phyloP scores from a whole-genome alignment of 37 sponge, comb jelly and placozoan species.

The Cliona cf. orientalis region DNA sequence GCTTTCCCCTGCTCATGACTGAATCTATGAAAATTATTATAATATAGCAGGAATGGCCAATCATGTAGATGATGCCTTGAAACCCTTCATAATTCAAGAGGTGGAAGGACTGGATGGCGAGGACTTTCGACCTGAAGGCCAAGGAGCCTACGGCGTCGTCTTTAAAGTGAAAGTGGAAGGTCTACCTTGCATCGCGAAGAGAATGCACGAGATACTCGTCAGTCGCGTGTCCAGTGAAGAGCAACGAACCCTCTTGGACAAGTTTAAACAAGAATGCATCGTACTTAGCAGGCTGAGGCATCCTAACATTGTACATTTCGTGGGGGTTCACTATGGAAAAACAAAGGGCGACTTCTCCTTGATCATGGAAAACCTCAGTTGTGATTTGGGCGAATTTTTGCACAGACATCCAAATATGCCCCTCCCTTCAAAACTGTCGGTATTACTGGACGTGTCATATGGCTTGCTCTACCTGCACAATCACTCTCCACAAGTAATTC shows the following conservation, averaged over 20 bases:
- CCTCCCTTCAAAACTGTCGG: slow-evolving; percentile 16
- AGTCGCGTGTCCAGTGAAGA: background rate
- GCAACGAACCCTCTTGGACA: background rate
- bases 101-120: too few species aligned
- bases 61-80: too few species aligned
- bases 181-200: slow-evolving; percentile 29
- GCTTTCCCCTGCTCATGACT: too few species aligned
- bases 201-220: slow-evolving; percentile 2
- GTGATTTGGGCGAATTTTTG: background rate
- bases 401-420: background rate
- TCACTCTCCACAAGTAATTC: slow-evolving; percentile 2
- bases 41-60: too few species aligned
- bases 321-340: slow-evolving; percentile 22
- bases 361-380: slow-evolving; percentile 2
- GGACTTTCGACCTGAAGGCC: too few species aligned
- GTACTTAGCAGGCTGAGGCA: slow-evolving; percentile 25
- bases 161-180: slow-evolving; percentile 22
- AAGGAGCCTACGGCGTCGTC: slow-evolving; percentile 38
- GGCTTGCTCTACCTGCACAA: slow-evolving; percentile 29
- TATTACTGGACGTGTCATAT: slow-evolving; percentile 34
- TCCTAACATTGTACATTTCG: slow-evolving; percentile 39
- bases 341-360: background rate
- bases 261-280: slow-evolving; percentile 22
- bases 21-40: too few species aligned
- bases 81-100: too few species aligned